These are phyloP conservation scores for Drosophila kurseongensis DNA, from an alignment of 1,140 invertebrate genomes.

Conservation along the genomic window DNA sequence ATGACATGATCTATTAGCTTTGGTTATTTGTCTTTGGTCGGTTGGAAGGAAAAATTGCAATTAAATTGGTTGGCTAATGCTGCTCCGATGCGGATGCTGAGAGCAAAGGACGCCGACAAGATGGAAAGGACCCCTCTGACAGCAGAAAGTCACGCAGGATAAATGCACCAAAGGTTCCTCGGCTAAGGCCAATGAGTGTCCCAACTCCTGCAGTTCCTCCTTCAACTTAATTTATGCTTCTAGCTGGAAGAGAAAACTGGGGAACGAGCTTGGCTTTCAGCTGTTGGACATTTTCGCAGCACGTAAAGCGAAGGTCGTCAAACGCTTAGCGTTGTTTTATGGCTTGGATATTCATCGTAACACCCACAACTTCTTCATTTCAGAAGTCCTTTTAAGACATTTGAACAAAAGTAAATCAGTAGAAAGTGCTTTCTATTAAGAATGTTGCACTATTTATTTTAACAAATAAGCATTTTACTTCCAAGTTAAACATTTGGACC, in stretches of 20 bases:
- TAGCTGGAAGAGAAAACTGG: not conserved
- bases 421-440: too few species aligned
- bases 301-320: slow-evolving; percentile 71
- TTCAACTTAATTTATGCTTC: slow-evolving; percentile 70
- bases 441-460: too few species aligned
- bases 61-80: slow-evolving; percentile 57
- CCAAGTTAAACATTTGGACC: too few species aligned
- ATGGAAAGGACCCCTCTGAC: slow-evolving; percentile 24
- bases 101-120: slow-evolving; percentile 22
- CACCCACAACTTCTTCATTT: slow-evolving; percentile 18
- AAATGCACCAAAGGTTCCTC: slow-evolving; percentile 42
- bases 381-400: slow-evolving; percentile 2
- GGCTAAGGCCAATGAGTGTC: slow-evolving; percentile 53
- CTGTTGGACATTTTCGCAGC: slow-evolving; percentile 63
- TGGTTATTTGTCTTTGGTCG: slow-evolving; percentile 72
- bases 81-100: slow-evolving; percentile 8
- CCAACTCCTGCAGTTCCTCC: slow-evolving; percentile 28
- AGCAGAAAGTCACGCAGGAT: slow-evolving; percentile 63
- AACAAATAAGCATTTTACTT: too few species aligned
- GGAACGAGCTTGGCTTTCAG: slow-evolving; percentile 19
- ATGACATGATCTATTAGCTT: slow-evolving; percentile 81
- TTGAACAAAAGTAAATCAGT: not conserved
- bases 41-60: slow-evolving; percentile 63
- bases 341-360: slow-evolving; percentile 54
- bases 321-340: slow-evolving; percentile 58